phyloP scores from a whole-genome alignment of 2,113 vertebrate species.

The Vidua macroura region DNA sequence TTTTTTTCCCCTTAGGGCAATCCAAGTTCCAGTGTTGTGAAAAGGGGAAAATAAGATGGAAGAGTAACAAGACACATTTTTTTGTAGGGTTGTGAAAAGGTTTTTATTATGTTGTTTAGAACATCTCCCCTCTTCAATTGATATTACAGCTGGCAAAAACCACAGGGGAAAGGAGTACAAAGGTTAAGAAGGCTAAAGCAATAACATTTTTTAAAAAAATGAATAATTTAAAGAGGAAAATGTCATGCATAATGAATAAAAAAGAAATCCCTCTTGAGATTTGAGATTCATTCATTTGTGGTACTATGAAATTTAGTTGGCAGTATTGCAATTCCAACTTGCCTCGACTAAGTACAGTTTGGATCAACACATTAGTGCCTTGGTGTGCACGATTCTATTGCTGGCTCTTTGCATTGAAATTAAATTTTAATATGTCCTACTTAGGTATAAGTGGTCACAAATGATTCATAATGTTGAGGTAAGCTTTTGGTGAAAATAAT shows the following conservation, averaged over 20 bases:
- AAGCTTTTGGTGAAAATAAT: slow-evolving; percentile 67
- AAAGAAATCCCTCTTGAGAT: slow-evolving; percentile 50
- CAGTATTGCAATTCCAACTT: slow-evolving; percentile 44
- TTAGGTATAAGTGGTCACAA: slow-evolving; percentile 72
- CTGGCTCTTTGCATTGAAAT: slow-evolving; percentile 61
- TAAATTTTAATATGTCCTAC: slow-evolving; percentile 73
- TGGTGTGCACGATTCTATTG: slow-evolving; percentile 31
- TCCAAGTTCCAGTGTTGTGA: neutral
- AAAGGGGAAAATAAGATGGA: neutral
- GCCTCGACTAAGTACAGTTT: slow-evolving; percentile 63
- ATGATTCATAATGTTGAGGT: slow-evolving; percentile 70
- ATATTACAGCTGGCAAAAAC: slow-evolving; percentile 47
- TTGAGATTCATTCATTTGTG: slow-evolving; percentile 69
- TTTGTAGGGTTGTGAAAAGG: neutral
- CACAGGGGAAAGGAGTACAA: slow-evolving; percentile 23
- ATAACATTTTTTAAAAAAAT: slow-evolving; percentile 41
- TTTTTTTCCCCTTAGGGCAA: neutral
- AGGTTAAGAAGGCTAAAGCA: slow-evolving; percentile 66
- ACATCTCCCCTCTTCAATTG: neutral
- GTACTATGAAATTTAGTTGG: slow-evolving; percentile 51
- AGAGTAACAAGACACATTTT: neutral
- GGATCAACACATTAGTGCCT: slow-evolving; percentile 69
- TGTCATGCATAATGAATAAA: slow-evolving; percentile 75
- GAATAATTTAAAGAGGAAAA: slow-evolving; percentile 75
- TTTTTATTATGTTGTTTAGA: slow-evolving; percentile 18